A percentile compares a stretch with the other conserved stretches of the same genome.
These are phyloP conservation scores for Lates calcarifer DNA, from an alignment of 2,113 vertebrate species.

Conservation along the genomic window DNA sequence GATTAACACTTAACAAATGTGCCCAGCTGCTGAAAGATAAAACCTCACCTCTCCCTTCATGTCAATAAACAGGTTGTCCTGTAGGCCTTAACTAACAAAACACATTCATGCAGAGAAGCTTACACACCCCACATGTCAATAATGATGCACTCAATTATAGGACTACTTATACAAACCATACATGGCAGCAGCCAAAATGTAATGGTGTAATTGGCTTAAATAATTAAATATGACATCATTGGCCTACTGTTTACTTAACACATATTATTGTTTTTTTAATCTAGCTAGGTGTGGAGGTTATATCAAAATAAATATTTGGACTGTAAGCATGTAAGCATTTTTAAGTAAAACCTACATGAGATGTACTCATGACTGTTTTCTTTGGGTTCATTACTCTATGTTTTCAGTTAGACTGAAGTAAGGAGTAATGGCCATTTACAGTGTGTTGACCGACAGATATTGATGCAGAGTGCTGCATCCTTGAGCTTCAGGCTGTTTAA, in stretches of 20 bases:
- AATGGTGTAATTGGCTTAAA: conserved; percentile 1
- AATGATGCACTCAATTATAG: conserved; percentile 21
- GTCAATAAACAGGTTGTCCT: conserved; percentile 42
- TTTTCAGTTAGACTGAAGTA: not conserved
- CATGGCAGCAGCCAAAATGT: not conserved
- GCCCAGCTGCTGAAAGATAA: not conserved
- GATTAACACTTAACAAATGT: not conserved
- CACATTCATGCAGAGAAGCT: conserved; percentile 5
- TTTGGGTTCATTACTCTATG: not conserved
- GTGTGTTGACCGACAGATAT: conserved; percentile 34
- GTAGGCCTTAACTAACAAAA: conserved; percentile 27
- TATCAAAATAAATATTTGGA: conserved; percentile 22
- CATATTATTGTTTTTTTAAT: conserved; percentile 13
- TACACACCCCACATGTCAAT: conserved; percentile 65
- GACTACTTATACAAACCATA: conserved; percentile 7
- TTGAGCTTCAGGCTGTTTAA: conserved; percentile 38
- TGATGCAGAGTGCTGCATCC: conserved; percentile 49
- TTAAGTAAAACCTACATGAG: not conserved
- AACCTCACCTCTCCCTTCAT: conserved; percentile 21
- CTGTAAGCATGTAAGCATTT: not conserved
- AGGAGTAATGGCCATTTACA: conserved; percentile 22
- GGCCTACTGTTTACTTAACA: not conserved
- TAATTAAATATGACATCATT: conserved; percentile 12
- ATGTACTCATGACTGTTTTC: not conserved
- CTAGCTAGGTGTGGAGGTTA: not conserved